Conservation (phyloP, 2,888 invertebrate genomes). For the Arrhopalites spinosus region DNA sequence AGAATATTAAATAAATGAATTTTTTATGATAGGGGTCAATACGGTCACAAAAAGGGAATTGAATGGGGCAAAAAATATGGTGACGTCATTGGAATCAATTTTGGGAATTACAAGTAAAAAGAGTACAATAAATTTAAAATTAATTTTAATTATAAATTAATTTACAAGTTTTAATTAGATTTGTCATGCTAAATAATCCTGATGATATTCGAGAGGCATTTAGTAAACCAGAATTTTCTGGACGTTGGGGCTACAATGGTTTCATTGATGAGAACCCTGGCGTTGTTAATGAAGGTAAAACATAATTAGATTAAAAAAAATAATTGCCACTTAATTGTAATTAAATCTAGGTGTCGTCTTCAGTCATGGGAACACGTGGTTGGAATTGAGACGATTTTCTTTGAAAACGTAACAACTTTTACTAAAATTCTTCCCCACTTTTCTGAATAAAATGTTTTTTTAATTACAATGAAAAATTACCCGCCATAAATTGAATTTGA, state of each 20-base stretch:
- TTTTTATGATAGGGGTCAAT: too few species aligned
- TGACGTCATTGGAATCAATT: background rate
- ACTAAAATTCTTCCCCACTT: too few species aligned
- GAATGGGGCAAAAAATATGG: background rate
- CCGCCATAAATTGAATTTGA: too few species aligned
- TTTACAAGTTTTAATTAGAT: background rate
- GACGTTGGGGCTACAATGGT: background rate
- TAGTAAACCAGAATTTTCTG: background rate
- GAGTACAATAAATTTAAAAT: background rate
- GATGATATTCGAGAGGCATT: background rate
- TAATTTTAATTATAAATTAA: background rate
- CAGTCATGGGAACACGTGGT: too few species aligned
- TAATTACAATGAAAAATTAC: too few species aligned
- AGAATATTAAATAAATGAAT: too few species aligned
- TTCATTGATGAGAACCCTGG: background rate
- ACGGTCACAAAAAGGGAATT: background rate
- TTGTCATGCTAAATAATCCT: background rate
- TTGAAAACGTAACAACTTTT: too few species aligned
- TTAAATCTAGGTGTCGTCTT: too few species aligned
- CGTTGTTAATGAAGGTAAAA: background rate
- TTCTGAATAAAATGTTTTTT: too few species aligned
- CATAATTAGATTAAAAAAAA: too few species aligned
- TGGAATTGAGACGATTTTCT: too few species aligned
- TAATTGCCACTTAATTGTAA: too few species aligned
- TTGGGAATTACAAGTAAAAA: background rate